Evolutionary conservation across 2,113 vertebrate species (phyloP), one percentile per base, ranked within the genome.

Genomic region (Paraplagusia blochii): DNA sequence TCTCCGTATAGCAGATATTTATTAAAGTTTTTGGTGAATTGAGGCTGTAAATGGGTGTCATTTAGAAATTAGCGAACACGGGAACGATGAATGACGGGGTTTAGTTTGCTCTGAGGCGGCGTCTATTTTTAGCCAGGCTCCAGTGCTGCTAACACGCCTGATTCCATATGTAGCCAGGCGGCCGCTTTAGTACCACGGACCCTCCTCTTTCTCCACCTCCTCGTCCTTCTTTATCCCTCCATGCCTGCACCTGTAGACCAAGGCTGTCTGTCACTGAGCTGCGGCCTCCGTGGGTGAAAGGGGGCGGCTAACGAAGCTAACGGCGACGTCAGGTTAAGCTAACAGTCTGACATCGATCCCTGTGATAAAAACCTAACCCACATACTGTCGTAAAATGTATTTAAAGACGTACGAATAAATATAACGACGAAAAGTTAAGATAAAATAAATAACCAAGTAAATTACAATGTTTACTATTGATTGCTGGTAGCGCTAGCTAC

Each of bases 71-170:
- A 85, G 82, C 79, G 45, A 77, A 86, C 83, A 85, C 83, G 72
- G 74, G 87, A 87, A 85, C 82, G 64, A 69, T 46, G 46, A 42
- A 49, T 80, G 69, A 66, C 56, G 53, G 49, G 53, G 58, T 53
- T 84, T 76, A 82, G 71, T 15, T 69, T 2, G 63, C 54, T 48
- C 34, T 77, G 76, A 74, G 77, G 69, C 61, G 22, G 46, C 44
- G 11, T 79, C 91, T 97, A 95, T 96, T 94, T 95, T 94, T 96
- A 95, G 92, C 83, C 17, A 5, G 44, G 45, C 72, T 79, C 69
- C 90, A 88, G 59, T 22, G 80, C 79, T 85, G 87, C 78, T 61
- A 88, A 87, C 82, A 66, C 74, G 68, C 65, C 70, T 65, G 79
- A 76, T 79, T 86, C 84, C 87, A 86, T 86, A 87, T 81, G 82